Evolutionary conservation across 2,113 vertebrate genomes (phyloP), one percentile per base, ranked within the genome.

Genomic region (Protobothrops mucrosquamatus): DNA sequence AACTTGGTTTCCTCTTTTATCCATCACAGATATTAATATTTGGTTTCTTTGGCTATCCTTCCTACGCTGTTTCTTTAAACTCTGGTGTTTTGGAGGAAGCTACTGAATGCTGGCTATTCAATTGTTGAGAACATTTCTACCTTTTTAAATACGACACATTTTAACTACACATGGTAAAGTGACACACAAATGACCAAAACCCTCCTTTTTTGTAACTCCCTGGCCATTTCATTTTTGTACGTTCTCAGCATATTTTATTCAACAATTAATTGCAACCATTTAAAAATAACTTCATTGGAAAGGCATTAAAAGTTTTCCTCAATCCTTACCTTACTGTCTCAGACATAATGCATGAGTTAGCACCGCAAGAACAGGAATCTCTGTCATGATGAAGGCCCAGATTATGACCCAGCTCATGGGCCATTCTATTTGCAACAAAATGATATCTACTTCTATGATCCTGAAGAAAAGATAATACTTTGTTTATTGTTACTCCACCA

Each of bases 351-450:
- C 99, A 99, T 3, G 95, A 95, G 4, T 87, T 29, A 0, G 92
- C 96, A 0, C 64, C 15, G 54, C 99, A 99, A 0, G 39, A 12
- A 51, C 99, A 99, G 0, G 89, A 0, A 94, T 93, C 92, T 0
- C 96, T 97, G 93, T 99, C 98, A 0, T 99, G 99, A 89, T 95
- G 93, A 98, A 99, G 98, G 43, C 99, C 99, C 23, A 99, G 97
- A 94, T 98, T 99, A 87, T 99, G 99, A 0, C 99, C 99, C 98
- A 99, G 97, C 95, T 99, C 99, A 0, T 99, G 99, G 1, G 99
- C 98, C 95, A 99, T 96, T 46, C 43, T 46, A 46, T 46, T 46
- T 46, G 43, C 43, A 46, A 46, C 43, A 46, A 46, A 46, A 46
- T 46, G 43, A 46, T 46, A 46, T 46, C 43, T 46, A 46, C 43